A percentile compares a stretch with the other conserved stretches of the same genome.
These are phyloP conservation scores for Anarrhichthys ocellatus DNA, from an alignment of 2,113 vertebrate genomes.

Conservation along the genomic window DNA sequence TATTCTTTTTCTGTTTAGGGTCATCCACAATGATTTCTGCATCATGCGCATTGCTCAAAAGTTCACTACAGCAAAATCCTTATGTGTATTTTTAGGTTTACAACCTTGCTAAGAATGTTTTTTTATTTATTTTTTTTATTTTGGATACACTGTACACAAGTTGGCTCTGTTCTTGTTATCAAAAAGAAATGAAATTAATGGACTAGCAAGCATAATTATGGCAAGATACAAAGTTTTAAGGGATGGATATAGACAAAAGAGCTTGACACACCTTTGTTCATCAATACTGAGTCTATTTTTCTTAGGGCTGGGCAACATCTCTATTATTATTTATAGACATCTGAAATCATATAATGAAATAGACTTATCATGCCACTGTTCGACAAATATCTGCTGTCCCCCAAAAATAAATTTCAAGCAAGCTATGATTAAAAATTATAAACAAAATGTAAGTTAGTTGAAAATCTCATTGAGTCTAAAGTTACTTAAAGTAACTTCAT, in stretches of 20 bases:
- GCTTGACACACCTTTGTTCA: neutral
- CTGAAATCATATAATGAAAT: neutral
- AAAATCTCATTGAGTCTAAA: neutral
- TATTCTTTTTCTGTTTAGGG: neutral
- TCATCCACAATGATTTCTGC: neutral
- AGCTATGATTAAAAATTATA: neutral
- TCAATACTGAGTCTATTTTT: neutral
- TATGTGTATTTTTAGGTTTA: neutral
- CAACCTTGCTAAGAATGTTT: neutral
- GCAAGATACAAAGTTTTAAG: neutral
- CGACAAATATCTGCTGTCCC: neutral
- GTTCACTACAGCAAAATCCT: neutral
- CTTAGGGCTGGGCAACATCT: neutral
- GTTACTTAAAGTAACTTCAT: neutral
- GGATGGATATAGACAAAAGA: neutral
- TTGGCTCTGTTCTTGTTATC: neutral
- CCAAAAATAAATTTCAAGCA: neutral
- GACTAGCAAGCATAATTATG: slow-evolving; percentile 11
- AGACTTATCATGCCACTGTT: neutral
- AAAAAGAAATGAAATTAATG: neutral
- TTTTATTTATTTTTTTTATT: neutral
- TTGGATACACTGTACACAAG: neutral
- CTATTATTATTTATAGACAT: neutral
- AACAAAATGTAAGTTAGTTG: too few species aligned
- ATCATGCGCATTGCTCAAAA: neutral